A percentile compares a stretch with the other conserved stretches of the same genome.
phyloP scores from a whole-genome alignment of 2,113 vertebrate genomes.

The Neotoma lepida region DNA sequence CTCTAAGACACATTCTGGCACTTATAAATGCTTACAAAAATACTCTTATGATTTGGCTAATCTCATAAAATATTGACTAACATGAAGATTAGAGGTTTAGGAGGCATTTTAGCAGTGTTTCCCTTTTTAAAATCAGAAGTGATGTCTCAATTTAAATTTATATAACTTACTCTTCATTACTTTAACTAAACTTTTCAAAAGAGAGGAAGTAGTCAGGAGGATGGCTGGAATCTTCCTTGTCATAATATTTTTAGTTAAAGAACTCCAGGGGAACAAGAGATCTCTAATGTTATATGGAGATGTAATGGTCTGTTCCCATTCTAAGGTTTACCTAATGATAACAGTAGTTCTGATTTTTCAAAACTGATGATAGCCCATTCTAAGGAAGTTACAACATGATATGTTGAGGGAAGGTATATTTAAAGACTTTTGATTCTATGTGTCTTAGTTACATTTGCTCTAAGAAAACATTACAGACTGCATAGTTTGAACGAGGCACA shows the following conservation, averaged over 20 bases:
- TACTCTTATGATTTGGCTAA: too few species aligned
- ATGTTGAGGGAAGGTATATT: too few species aligned
- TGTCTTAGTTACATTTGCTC: not conserved
- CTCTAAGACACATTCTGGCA: not conserved
- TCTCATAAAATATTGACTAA: slow-evolving; percentile 3
- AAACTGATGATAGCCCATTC: not conserved
- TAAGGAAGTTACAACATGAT: not conserved
- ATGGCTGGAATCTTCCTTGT: not conserved
- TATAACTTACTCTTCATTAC: not conserved
- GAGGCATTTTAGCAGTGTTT: not conserved
- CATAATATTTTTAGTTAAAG: not conserved
- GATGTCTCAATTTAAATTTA: slow-evolving; percentile 16
- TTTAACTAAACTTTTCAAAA: not conserved
- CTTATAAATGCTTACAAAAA: not conserved
- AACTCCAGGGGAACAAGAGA: not conserved
- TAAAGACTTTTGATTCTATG: not conserved
- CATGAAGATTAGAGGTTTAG: not conserved
- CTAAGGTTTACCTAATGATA: not conserved
- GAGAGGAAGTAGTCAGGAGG: not conserved
- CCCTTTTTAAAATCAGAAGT: not conserved
- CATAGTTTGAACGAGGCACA: not conserved
- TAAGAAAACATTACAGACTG: not conserved
- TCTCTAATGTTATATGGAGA: not conserved
- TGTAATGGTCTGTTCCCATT: not conserved
- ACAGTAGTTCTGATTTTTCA: not conserved